Conservation (phyloP, 2,888 invertebrate species). For the Leptinotarsa tumamoca region DNA sequence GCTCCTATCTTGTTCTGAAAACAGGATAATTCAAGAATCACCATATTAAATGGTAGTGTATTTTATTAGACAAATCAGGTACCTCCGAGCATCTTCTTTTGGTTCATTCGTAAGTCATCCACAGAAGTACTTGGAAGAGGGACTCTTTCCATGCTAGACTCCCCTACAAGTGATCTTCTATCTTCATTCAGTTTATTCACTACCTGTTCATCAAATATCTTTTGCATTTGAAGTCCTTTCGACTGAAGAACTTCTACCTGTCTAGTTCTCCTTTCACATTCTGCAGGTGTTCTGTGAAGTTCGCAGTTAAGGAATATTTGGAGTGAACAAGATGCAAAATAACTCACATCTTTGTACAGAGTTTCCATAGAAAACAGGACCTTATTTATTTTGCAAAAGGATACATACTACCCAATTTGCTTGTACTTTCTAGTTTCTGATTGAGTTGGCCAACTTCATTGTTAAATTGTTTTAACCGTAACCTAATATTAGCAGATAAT, state of each 20-base stretch:
- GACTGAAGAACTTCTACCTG: slow-evolving; percentile 74
- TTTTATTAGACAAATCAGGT: slow-evolving; percentile 10
- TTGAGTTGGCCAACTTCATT: slow-evolving; percentile 72
- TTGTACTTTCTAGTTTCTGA: slow-evolving; percentile 69
- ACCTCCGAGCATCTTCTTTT: slow-evolving; percentile 73
- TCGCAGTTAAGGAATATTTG: slow-evolving; percentile 33
- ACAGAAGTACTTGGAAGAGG: slow-evolving; percentile 42
- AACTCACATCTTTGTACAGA: not conserved
- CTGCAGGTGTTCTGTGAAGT: slow-evolving; percentile 70
- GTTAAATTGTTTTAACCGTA: slow-evolving; percentile 73
- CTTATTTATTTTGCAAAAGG: slow-evolving; percentile 41
- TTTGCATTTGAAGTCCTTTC: slow-evolving; percentile 71
- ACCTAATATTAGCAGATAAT: slow-evolving; percentile 71
- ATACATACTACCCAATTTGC: slow-evolving; percentile 66
- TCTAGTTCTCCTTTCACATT: slow-evolving; percentile 73
- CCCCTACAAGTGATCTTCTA: slow-evolving; percentile 62
- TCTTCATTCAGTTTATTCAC: slow-evolving; percentile 56
- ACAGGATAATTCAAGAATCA: slow-evolving; percentile 21
- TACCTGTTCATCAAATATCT: slow-evolving; percentile 67
- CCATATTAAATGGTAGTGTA: not conserved
- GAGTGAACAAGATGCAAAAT: not conserved
- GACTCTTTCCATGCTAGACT: not conserved
- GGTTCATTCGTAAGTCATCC: slow-evolving; percentile 70
- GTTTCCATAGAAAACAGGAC: not conserved
- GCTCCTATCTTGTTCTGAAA: slow-evolving; percentile 80